phyloP scores from a whole-genome alignment of 2,888 invertebrate genomes.

The Invenusta paracnida region DNA sequence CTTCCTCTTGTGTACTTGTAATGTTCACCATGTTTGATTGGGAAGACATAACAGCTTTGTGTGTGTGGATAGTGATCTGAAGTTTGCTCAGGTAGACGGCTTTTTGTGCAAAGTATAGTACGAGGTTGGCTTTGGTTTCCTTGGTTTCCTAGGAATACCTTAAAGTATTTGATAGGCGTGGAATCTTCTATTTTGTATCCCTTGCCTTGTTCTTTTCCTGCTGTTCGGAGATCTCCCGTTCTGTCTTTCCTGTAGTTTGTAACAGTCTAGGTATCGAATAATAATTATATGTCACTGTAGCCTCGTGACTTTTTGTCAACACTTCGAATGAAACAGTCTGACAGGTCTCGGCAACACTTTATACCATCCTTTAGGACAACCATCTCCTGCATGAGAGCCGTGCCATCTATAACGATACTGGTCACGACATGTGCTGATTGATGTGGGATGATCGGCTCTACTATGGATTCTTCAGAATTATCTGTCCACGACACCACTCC shows the following conservation, averaged over 20 bases:
- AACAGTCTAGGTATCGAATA: background rate
- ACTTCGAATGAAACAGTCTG: constrained; percentile 23
- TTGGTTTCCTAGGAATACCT: no score
- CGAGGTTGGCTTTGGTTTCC: no score
- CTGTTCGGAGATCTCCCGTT: background rate
- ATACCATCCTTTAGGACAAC: constrained; percentile 6
- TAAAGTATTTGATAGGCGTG: no score
- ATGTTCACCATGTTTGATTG: no score
- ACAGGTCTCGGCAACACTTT: constrained; percentile 18
- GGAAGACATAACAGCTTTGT: no score
- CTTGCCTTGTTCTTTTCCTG: no score
- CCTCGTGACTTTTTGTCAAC: background rate
- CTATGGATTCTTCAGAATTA: constrained; percentile 16
- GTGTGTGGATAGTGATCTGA: no score
- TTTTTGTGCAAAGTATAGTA: no score
- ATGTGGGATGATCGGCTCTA: background rate
- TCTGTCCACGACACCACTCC: constrained; percentile 9
- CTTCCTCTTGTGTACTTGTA: no score
- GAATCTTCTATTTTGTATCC: no score
- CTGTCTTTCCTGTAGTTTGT: background rate
- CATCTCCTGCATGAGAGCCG: constrained; percentile 31
- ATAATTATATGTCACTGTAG: background rate
- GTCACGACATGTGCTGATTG: background rate
- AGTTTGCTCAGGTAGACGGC: no score
- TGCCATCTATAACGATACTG: constrained; percentile 9